Base-by-base conservation (phyloP, 2,888 invertebrate species). In the Aquatica leii region DNA sequence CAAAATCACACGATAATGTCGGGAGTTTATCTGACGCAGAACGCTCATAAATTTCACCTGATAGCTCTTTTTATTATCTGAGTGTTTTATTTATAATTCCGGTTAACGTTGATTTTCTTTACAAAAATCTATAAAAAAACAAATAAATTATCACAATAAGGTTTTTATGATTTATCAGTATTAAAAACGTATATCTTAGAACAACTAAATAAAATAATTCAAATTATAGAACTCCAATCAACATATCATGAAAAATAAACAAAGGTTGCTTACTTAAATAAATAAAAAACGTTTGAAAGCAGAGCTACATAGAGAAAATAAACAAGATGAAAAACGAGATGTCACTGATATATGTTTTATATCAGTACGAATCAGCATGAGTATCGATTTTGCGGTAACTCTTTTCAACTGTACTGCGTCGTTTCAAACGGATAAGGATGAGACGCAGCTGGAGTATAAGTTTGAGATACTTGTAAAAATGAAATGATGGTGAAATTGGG, bases 281-380 rank as follows among this genome's bases (percentile, higher is more conserved):
- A 59, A 64, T 60, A 64, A 55, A 58, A 59, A 35, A 50, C 55
- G 37, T 18, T 41, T 24, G 53, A 35, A 56, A 59, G 54, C 51
- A 59, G 55, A 59, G 43, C 41, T 50, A 51, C 46, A 43, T 51
- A 60, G 57, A 61, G 60, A 67, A 61, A 63, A 58, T 60, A 61
- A 65, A 69, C 52, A 62, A 53, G 58, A 67, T 68, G 63, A 60
- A 65, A 66, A 72, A 69, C 66, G 68, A 68, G 66, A 63, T 64
- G 68, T 64, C 72, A 66, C 61, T 69, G 72, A 72, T 69, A 70
- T 71, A 69, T 70, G 69, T 69, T 68, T 63, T 63, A 67, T 68
- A 68, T 71, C 71, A 68, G 58, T 35, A 58, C 41, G 63, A 66
- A 68, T 70, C 69, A 69, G 68, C 64, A 65, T 60, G 55, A 59